Conservation (phyloP, 2,797 vertebrate genomes). For the Paramormyrops hopkinsi region DNA sequence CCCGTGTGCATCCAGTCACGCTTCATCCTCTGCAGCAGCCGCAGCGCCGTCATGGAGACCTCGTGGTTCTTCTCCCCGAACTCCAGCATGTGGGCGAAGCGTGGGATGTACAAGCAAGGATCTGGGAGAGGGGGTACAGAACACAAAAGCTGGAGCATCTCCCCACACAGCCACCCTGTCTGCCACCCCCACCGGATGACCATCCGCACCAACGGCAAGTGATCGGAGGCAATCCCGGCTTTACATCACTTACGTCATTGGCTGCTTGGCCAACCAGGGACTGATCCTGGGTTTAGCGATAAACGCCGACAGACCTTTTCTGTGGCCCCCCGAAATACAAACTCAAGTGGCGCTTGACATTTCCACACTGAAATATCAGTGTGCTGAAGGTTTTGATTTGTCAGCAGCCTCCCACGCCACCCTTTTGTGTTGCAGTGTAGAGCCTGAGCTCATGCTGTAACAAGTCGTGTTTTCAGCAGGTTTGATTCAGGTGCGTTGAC, state of each 20-base stretch:
- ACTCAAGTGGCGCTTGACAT: background rate
- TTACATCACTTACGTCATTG: background rate
- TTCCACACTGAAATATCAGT: conserved; percentile 5
- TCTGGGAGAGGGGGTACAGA: conserved; percentile 60
- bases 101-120: conserved; percentile 91
- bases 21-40: conserved; percentile 95
- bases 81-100: conserved; percentile 90
- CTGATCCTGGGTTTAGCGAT: background rate
- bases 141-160: background rate
- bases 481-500: conserved; percentile 7
- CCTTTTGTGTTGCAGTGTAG: background rate
- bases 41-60: conserved; percentile 89
- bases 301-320: background rate
- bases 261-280: background rate
- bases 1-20: conserved; percentile 99
- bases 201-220: background rate
- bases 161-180: background rate
- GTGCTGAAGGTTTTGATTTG: background rate
- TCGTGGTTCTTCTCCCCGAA: conserved; percentile 95
- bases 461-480: background rate
- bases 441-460: background rate
- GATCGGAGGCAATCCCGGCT: background rate
- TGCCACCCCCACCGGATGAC: background rate
- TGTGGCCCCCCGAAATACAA: background rate
- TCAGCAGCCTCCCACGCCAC: conserved; percentile 4